A percentile compares a stretch with the other conserved stretches of the same genome.
These are phyloP conservation scores for Callosobruchus maculatus DNA, from an alignment of 2,888 invertebrate genomes.

Conservation along the genomic window DNA sequence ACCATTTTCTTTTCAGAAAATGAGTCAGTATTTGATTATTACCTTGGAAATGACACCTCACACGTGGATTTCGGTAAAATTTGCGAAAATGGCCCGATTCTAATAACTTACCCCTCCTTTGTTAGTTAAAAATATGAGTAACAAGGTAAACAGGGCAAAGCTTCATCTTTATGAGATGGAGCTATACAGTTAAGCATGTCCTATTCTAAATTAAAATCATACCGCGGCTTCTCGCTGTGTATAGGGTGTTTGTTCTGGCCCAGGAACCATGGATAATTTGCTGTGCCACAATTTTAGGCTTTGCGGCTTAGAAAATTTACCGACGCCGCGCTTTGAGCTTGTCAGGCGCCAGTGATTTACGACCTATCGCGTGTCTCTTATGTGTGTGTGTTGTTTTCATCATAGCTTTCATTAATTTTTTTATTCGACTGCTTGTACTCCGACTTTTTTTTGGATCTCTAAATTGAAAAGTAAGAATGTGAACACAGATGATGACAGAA, in stretches of 20 bases:
- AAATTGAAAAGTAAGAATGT: not conserved
- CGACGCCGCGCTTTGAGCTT: not conserved
- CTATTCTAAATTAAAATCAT: not conserved
- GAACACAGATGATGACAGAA: not conserved
- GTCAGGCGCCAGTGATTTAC: not conserved
- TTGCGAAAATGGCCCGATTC: too few species aligned
- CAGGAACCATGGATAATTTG: conserved; percentile 40
- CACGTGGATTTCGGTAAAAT: too few species aligned
- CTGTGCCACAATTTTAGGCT: conserved; percentile 38
- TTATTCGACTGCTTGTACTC: not conserved
- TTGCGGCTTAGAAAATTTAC: conserved; percentile 38
- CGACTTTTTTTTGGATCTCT: not conserved
- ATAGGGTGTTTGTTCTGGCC: conserved; percentile 26
- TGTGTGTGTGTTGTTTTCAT: not conserved
- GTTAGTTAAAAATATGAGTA: too few species aligned
- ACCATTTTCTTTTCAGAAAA: too few species aligned
- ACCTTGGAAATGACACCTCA: too few species aligned
- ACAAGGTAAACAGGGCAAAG: too few species aligned
- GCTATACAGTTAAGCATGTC: not conserved
- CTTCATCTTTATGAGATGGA: too few species aligned
- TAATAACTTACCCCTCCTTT: too few species aligned
- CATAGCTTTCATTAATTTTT: not conserved
- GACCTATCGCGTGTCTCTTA: not conserved
- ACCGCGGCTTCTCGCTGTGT: not conserved
- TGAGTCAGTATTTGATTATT: too few species aligned